Evolutionary conservation across 2,113 vertebrate species (phyloP).

Genomic region (Melanocharis versteri): DNA sequence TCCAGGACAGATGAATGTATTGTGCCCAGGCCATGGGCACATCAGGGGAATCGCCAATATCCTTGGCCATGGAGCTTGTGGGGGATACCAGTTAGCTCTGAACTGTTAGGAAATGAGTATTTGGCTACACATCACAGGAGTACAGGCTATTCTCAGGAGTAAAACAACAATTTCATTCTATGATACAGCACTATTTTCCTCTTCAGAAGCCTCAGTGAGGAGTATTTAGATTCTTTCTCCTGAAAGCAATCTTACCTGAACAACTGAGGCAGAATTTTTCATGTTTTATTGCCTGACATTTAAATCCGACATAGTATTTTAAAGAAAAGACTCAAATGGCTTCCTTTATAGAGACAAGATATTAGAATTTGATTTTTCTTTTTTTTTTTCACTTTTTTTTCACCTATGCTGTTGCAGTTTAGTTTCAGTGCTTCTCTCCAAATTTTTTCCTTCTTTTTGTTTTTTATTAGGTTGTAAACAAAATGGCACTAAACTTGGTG

Average conservation of each 20-base stretch:
- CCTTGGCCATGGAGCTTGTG: not conserved
- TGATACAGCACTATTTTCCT: accelerated
- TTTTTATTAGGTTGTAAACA: constrained; percentile 86
- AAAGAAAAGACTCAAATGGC: not conserved
- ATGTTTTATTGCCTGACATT: not conserved
- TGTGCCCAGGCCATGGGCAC: not conserved
- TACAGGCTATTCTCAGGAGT: not conserved
- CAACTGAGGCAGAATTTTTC: not conserved
- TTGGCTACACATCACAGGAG: not conserved
- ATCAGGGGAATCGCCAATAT: not conserved
- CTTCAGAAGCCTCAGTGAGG: not conserved
- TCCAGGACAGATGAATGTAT: not conserved
- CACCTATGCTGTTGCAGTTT: not conserved
- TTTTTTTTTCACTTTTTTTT: not conserved
- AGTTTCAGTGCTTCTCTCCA: not conserved
- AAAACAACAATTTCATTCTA: not conserved
- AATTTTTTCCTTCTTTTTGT: not conserved
- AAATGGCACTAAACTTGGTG: constrained; percentile 92
- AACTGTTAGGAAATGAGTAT: not conserved
- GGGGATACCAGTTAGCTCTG: not conserved
- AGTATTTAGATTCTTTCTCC: not conserved
- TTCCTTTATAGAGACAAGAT: not conserved
- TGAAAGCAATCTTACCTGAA: not conserved
- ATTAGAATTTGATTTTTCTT: not conserved
- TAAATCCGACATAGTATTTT: not conserved